These are phyloP conservation scores for Cataglyphis altisquamis DNA, from an alignment of 2,888 invertebrate species.

Conservation along the genomic window DNA sequence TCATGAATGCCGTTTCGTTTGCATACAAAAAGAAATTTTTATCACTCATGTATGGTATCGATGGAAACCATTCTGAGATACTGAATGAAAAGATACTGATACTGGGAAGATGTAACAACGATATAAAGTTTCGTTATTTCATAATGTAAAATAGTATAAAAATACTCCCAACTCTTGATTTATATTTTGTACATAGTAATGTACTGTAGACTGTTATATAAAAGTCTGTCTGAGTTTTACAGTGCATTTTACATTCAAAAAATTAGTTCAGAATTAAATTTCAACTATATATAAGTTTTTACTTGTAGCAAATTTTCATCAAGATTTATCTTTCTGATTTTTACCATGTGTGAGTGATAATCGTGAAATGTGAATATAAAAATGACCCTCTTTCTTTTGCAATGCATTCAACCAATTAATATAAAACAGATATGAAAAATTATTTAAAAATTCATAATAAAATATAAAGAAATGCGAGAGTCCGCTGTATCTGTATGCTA, in stretches of 20 bases:
- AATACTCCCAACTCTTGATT: slow-evolving; percentile 47
- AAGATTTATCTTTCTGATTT: slow-evolving; percentile 17
- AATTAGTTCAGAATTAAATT: slow-evolving; percentile 8
- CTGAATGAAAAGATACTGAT: neutral
- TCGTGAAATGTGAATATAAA: slow-evolving; percentile 24
- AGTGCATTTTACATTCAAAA: slow-evolving; percentile 6
- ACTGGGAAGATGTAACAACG: neutral
- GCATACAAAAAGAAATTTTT: slow-evolving; percentile 23
- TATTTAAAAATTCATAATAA: slow-evolving; percentile 9
- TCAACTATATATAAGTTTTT: slow-evolving; percentile 27
- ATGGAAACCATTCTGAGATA: neutral
- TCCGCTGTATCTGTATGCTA: neutral
- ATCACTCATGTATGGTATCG: slow-evolving; percentile 47
- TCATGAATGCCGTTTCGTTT: slow-evolving; percentile 5
- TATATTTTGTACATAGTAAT: slow-evolving; percentile 15
- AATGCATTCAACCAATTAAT: slow-evolving; percentile 4
- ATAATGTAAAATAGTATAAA: slow-evolving; percentile 18
- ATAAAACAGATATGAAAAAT: neutral
- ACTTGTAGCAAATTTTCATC: neutral
- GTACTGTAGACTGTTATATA: neutral
- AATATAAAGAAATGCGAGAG: neutral
- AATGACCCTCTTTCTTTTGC: neutral
- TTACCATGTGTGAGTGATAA: slow-evolving; percentile 45
- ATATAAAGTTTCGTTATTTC: slow-evolving; percentile 6
- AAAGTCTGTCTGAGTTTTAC: slow-evolving; percentile 21